These are phyloP conservation scores for Ornithoptera alexandrae DNA, from an alignment of 2,888 invertebrate genomes.

Conservation along the genomic window DNA sequence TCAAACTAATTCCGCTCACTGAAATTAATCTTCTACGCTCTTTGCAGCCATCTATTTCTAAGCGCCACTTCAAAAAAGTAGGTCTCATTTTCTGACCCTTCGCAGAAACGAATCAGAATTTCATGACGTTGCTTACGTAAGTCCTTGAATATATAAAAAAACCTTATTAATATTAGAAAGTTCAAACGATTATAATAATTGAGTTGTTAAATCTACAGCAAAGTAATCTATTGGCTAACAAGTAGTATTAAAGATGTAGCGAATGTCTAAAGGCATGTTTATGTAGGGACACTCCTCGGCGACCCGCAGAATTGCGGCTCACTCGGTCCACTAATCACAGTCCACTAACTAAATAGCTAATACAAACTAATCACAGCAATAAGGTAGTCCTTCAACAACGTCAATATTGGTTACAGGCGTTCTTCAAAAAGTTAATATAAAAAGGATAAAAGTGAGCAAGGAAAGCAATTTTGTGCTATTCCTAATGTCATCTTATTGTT, in stretches of 20 bases:
- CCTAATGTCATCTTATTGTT: too few relatives aligned
- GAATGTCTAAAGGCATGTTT: slow-evolving; percentile 27
- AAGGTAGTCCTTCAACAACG: slow-evolving; percentile 2
- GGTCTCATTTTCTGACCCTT: slow-evolving; percentile 25
- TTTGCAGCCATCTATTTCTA: slow-evolving; percentile 27
- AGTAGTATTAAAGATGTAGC: slow-evolving; percentile 15
- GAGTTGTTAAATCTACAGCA: background rate
- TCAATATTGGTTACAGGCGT: slow-evolving; percentile 3
- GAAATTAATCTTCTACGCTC: slow-evolving; percentile 24
- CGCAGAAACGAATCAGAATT: slow-evolving; percentile 20
- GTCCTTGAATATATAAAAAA: background rate
- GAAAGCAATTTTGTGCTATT: too few relatives aligned
- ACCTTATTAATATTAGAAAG: too few relatives aligned
- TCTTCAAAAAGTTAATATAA: background rate
- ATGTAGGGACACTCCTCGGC: slow-evolving; percentile 48
- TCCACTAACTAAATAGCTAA: slow-evolving; percentile 30
- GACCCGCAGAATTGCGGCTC: slow-evolving; percentile 47
- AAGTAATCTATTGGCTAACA: slow-evolving; percentile 15
- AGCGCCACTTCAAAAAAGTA: slow-evolving; percentile 27
- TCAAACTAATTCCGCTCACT: slow-evolving; percentile 27
- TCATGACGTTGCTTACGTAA: slow-evolving; percentile 40
- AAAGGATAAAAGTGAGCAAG: too few relatives aligned
- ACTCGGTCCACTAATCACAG: slow-evolving; percentile 33
- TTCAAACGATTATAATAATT: too few relatives aligned
- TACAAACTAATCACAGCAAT: slow-evolving; percentile 19